These are phyloP conservation scores for Meloidogyne chitwoodi DNA, from an alignment of 1,140 invertebrate genomes.

Conservation along the genomic window DNA sequence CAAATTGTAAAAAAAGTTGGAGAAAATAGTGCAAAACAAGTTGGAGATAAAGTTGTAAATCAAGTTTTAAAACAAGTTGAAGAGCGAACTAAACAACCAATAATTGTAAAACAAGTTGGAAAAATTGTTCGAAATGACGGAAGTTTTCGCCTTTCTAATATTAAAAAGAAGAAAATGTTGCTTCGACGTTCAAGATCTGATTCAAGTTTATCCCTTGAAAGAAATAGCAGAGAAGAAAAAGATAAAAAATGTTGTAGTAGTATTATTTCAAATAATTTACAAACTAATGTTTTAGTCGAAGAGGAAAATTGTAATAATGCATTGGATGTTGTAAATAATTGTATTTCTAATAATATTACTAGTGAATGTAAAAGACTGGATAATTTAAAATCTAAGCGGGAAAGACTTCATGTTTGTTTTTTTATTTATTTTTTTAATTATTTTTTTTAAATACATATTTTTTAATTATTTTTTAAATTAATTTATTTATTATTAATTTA, in stretches of 20 bases:
- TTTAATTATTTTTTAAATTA: not conserved
- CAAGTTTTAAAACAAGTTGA: not conserved
- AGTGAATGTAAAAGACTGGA: not conserved
- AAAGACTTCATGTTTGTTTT: conserved; percentile 7
- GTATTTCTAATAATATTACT: no score
- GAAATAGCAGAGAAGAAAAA: no score
- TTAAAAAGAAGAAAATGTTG: not conserved
- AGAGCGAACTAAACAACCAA: not conserved
- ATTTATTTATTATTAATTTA: not conserved
- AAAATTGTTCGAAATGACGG: not conserved
- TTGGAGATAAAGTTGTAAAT: not conserved
- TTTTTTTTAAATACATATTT: no score
- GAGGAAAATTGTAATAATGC: not conserved
- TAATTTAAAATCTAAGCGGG: not conserved
- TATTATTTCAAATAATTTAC: not conserved
- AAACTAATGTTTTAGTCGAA: not conserved
- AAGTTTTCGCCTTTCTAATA: not conserved
- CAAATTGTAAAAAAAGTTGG: not conserved
- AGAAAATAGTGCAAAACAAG: not conserved
- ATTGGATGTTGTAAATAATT: not conserved
- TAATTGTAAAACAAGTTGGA: not conserved
- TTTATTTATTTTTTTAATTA: not conserved
- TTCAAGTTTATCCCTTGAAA: not conserved
- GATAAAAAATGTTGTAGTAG: no score
- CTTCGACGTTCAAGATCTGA: not conserved